Evolutionary conservation across 2,113 vertebrate genomes (phyloP).

Genomic region (Xiphorhynchus elegans): DNA sequence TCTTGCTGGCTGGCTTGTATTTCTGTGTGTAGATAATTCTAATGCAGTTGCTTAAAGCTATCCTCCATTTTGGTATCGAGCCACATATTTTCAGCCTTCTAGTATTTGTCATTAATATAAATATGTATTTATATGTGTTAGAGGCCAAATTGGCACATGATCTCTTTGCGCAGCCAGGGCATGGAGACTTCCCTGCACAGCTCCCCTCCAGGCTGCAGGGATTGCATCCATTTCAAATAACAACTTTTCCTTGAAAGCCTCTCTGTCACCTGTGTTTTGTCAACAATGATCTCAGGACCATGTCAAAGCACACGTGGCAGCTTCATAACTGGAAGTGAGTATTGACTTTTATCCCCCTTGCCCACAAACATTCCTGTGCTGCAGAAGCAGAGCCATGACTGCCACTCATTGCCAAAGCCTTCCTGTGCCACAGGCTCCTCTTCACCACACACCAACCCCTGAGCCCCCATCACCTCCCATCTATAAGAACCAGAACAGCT

Average conservation of each 20-base stretch:
- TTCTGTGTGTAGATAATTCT: neutral
- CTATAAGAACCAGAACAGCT: neutral
- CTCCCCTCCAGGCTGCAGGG: neutral
- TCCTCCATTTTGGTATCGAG: neutral
- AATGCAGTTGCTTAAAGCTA: neutral
- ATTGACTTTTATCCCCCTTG: neutral
- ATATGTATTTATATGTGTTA: neutral
- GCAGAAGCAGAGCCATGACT: rapidly evolving
- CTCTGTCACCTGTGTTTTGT: neutral
- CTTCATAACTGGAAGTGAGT: neutral
- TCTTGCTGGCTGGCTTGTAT: neutral
- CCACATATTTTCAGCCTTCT: neutral
- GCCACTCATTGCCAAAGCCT: neutral
- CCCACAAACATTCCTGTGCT: neutral
- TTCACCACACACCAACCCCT: rapidly evolving
- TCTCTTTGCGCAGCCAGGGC: neutral
- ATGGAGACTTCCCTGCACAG: neutral
- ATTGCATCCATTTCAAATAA: neutral
- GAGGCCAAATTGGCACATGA: neutral
- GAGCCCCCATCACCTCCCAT: neutral
- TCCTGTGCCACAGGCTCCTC: rapidly evolving
- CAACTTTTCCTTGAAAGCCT: constrained; percentile 14
- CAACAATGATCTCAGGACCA: neutral
- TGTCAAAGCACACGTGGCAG: neutral
- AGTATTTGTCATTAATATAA: constrained; percentile 28